Evolutionary conservation across 1,140 invertebrate species (phyloP), one percentile per base, ranked within the genome.

Genomic region (Bemisia tabaci): DNA sequence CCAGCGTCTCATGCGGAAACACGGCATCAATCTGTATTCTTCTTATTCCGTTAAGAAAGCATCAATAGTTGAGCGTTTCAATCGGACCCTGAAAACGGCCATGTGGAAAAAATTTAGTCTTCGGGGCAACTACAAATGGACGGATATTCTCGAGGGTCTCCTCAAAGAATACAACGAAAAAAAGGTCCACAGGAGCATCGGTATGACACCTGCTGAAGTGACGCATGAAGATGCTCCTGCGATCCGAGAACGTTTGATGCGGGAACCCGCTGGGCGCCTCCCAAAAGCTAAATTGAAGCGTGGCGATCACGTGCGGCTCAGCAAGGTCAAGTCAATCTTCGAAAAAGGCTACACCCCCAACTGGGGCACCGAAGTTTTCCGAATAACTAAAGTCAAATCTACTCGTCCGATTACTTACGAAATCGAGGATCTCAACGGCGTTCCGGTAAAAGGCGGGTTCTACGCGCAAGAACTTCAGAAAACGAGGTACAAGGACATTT

Each of bases 71-170:
- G 77, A 79, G 73, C 67, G 77, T 22, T 77, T 77, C 27, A 75
- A 78, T 71, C 65, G 74, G 25, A 78, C 73, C 27, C 60, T 80
- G 26, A 79, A 77, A 73, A 65, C 62, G 2, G 68, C 63, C 64
- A 73, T 79, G 70, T 78, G 66, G 67, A 72, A n/a, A n/a, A 71
- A 72, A 62, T 78, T 79, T 70, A 78, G 73, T 62, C 63, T 71
- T 65, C 60, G 69, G 22, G 74, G 76, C 11, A 73, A 69, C 22
- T 67, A 72, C 59, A 69, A 70, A 62, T 79, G 73, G 65, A 64
- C 75, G 25, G 65, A 76, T 70, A 67, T 72, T 1, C 62, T 80
- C 64, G 58, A 59, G 2, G 58, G 72, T 33, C 26, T 79, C 1
- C 66, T 78, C 22, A 22, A 73, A 9, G 70, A 71, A 48, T 79